Evolutionary conservation across 2,797 vertebrate genomes (phyloP).

Genomic region (Garrulus glandarius): DNA sequence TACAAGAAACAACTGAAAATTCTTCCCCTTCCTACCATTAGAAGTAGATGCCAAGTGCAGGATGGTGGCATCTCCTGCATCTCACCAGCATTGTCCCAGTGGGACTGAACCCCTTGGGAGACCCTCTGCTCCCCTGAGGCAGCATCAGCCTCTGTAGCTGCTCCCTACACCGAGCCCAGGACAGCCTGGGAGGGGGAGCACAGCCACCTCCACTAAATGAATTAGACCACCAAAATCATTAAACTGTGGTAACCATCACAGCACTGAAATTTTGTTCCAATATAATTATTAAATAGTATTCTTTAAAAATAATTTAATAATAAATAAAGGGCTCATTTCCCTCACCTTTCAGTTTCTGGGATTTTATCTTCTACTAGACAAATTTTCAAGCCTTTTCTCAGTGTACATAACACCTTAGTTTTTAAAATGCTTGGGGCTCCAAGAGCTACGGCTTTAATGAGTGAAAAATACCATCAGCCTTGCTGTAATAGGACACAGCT

Average conservation of each 20-base stretch:
- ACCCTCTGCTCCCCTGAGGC: background rate
- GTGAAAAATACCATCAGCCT: background rate
- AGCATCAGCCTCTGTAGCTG: background rate
- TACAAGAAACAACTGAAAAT: background rate
- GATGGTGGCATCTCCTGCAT: background rate
- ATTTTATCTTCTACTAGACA: background rate
- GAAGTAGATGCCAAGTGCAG: background rate
- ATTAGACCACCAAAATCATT: background rate
- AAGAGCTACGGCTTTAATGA: background rate
- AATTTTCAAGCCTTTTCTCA: background rate
- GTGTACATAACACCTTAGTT: fast-evolving
- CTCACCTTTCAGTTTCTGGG: background rate
- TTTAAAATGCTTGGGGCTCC: background rate
- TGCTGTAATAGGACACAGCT: background rate
- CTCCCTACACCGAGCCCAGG: fast-evolving
- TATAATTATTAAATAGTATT: background rate
- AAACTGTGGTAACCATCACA: background rate
- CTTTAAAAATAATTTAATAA: background rate
- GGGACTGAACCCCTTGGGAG: background rate
- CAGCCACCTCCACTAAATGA: background rate
- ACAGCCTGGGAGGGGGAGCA: background rate
- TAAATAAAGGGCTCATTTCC: background rate
- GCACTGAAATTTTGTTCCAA: background rate
- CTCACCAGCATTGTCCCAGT: fast-evolving
- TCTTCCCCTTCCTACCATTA: background rate